Evolutionary conservation across 2,113 vertebrate genomes (phyloP).

Genomic region (Mustela nigripes): DNA sequence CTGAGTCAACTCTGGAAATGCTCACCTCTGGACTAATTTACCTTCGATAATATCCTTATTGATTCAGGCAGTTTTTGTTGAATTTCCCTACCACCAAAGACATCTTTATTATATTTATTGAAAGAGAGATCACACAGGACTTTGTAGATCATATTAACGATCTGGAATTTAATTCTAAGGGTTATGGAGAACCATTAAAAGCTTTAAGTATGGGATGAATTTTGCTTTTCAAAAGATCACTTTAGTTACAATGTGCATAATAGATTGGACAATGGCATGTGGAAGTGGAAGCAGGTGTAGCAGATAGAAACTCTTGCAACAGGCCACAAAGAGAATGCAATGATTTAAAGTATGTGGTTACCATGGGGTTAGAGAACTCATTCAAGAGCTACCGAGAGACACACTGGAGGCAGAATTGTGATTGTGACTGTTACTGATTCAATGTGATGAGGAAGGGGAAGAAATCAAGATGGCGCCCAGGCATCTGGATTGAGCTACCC

Average conservation of each 20-base stretch:
- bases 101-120: neutral
- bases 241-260: neutral
- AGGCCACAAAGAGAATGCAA: neutral
- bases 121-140: neutral
- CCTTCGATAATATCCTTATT: neutral
- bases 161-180: slow-evolving; percentile 19
- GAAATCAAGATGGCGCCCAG: neutral
- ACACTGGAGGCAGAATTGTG: neutral
- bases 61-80: neutral
- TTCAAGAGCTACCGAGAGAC: neutral
- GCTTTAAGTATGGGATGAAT: neutral
- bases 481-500: neutral
- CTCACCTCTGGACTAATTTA: neutral
- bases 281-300: neutral
- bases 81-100: neutral
- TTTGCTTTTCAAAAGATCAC: neutral
- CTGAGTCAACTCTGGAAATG: neutral
- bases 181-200: neutral
- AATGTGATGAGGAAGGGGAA: neutral
- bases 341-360: neutral
- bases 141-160: neutral
- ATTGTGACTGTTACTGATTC: neutral
- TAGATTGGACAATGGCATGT: neutral
- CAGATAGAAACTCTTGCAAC: neutral
- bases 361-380: neutral